These are phyloP conservation scores for Albula goreensis DNA, from an alignment of 2,113 vertebrate species.

Conservation along the genomic window DNA sequence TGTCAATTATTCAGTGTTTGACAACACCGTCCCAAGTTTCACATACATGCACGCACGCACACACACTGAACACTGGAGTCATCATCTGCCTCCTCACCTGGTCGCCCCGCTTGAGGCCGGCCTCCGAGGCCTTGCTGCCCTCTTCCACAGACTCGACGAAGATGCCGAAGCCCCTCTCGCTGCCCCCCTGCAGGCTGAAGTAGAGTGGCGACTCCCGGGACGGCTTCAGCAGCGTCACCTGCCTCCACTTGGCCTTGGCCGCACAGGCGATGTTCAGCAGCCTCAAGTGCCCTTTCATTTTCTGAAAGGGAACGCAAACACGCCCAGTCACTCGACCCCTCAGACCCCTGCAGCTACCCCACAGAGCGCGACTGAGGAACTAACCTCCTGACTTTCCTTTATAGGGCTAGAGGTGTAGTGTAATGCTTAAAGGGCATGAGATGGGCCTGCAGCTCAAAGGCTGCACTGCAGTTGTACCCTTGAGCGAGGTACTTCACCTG, in stretches of 20 bases:
- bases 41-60: not conserved
- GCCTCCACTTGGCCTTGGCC: constrained; percentile 94
- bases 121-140: constrained; percentile 87
- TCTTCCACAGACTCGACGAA: constrained; percentile 87
- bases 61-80: too few relatives aligned
- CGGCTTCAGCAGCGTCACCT: constrained; percentile 87
- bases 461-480: too few relatives aligned
- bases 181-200: constrained; percentile 87
- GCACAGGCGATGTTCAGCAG: constrained; percentile 95
- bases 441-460: too few relatives aligned
- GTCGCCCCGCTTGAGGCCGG: constrained; percentile 92
- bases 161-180: constrained; percentile 89
- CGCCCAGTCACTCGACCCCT: too few relatives aligned
- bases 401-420: too few relatives aligned
- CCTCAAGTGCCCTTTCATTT: constrained; percentile 96
- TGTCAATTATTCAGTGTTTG: too few relatives aligned
- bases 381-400: too few relatives aligned
- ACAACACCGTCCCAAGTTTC: too few relatives aligned
- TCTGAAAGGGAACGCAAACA: constrained; percentile 61
- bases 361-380: too few relatives aligned
- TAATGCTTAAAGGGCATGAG: too few relatives aligned
- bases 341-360: too few relatives aligned
- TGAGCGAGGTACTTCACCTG: too few relatives aligned
- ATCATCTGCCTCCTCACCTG: constrained; percentile 70
- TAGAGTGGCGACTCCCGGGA: constrained; percentile 84